phyloP scores from a whole-genome alignment of 2,888 invertebrate species.

The Microchrysa polita region DNA sequence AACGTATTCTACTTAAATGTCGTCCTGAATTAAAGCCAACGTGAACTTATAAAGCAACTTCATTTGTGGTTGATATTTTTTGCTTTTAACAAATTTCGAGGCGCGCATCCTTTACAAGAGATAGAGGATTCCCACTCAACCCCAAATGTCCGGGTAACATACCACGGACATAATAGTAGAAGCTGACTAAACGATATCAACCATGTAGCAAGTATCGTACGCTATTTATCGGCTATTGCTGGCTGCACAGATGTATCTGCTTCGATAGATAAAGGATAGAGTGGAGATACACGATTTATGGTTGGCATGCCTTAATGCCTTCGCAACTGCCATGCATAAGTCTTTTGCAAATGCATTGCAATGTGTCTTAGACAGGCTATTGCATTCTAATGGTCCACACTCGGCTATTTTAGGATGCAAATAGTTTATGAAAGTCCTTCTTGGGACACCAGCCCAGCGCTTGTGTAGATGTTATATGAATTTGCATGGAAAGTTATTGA shows the following conservation, averaged over 20 bases:
- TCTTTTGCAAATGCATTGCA: constrained; percentile 34
- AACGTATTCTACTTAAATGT: no score
- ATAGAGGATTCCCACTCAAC: no score
- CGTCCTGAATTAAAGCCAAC: no score
- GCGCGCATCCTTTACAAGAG: no score
- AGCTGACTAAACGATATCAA: no score
- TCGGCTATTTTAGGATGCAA: constrained; percentile 4
- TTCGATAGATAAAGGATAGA: constrained; percentile 31
- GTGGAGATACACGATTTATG: constrained; percentile 47
- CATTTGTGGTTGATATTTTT: no score
- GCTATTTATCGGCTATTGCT: constrained; percentile 17
- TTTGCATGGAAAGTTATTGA: no score
- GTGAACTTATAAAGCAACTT: no score
- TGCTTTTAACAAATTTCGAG: no score
- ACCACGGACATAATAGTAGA: no score
- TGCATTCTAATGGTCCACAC: neutral
- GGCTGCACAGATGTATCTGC: constrained; percentile 23
- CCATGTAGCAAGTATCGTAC: no score
- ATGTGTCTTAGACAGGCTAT: constrained; percentile 26
- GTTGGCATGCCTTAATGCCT: constrained; percentile 47
- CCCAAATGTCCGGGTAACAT: no score
- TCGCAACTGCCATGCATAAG: constrained; percentile 25
- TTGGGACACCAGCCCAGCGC: neutral
- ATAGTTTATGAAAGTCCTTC: constrained; percentile 16
- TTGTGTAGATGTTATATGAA: neutral